Evolutionary conservation across 2,888 invertebrate genomes (phyloP).

Genomic region (Agrotis ipsilon): DNA sequence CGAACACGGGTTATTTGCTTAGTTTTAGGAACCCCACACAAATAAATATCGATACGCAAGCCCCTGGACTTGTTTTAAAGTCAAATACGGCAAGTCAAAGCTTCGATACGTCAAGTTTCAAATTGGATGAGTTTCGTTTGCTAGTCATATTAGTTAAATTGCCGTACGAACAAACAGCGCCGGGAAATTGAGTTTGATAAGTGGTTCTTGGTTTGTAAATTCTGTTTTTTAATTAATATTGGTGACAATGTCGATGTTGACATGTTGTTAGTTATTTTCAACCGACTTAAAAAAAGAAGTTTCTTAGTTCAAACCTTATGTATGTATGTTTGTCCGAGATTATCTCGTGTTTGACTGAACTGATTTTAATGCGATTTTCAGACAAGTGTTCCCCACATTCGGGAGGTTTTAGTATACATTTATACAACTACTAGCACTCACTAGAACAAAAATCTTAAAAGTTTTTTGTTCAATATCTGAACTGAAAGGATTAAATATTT

Average conservation of each 20-base stretch:
- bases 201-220: slow-evolving; percentile 46
- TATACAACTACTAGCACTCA: too few species aligned
- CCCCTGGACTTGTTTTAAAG: slow-evolving; percentile 39
- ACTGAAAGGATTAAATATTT: too few species aligned
- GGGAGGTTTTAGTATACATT: too few species aligned
- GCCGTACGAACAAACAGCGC: slow-evolving; percentile 53
- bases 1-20: slow-evolving; percentile 16
- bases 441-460: too few species aligned
- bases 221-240: slow-evolving; percentile 48
- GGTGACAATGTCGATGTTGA: slow-evolving; percentile 3
- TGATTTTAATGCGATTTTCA: too few species aligned
- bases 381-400: too few species aligned
- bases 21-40: slow-evolving; percentile 24
- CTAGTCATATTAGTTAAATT: slow-evolving; percentile 59
- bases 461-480: too few species aligned
- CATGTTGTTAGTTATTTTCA: slow-evolving; percentile 14
- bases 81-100: slow-evolving; percentile 49
- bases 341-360: too few species aligned
- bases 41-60: slow-evolving; percentile 30
- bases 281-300: too few species aligned
- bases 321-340: too few species aligned
- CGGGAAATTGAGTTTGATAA: slow-evolving; percentile 48
- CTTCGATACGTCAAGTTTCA: slow-evolving; percentile 49
- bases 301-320: too few species aligned
- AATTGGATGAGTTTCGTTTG: slow-evolving; percentile 56